A percentile compares a stretch with the other conserved stretches of the same genome.
These are phyloP conservation scores for Cyprinodon variegatus DNA, from an alignment of 2,113 vertebrate species.

Conservation along the genomic window DNA sequence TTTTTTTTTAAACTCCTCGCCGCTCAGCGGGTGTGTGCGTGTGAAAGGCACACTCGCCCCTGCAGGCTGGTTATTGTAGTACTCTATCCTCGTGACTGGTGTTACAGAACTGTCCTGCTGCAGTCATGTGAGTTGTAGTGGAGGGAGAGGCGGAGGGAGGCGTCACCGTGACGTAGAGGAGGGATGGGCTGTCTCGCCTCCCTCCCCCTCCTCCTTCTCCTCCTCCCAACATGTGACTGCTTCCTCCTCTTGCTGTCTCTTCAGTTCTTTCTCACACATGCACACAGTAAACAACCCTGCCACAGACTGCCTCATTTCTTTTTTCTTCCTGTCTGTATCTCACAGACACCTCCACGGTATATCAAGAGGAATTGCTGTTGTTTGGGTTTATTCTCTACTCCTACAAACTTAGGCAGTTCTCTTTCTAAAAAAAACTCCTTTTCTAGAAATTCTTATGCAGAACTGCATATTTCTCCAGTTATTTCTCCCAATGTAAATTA, in stretches of 20 bases:
- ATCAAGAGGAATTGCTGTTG: not conserved
- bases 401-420: not conserved
- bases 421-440: not conserved
- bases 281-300: conserved; percentile 1
- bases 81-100: conserved; percentile 83
- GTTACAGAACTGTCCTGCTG: conserved; percentile 78
- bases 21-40: conserved; percentile 10
- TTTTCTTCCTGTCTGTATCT: conserved; percentile 1
- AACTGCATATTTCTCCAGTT: not conserved
- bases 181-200: conserved; percentile 36
- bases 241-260: conserved; percentile 15
- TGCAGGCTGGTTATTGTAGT: conserved; percentile 75
- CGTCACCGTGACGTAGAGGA: conserved; percentile 66
- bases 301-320: conserved; percentile 1
- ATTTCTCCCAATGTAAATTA: not conserved
- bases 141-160: conserved; percentile 56
- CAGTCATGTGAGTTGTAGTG: conserved; percentile 84
- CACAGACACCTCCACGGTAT: not conserved
- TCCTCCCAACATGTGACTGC: conserved; percentile 65
- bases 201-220: conserved; percentile 3
- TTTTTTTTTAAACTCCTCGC: not conserved
- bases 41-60: conserved; percentile 32
- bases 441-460: not conserved
- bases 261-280: not conserved
- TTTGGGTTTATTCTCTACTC: not conserved